These are phyloP conservation scores for Neodiprion lecontei DNA, from an alignment of 1,140 invertebrate genomes.

Conservation along the genomic window DNA sequence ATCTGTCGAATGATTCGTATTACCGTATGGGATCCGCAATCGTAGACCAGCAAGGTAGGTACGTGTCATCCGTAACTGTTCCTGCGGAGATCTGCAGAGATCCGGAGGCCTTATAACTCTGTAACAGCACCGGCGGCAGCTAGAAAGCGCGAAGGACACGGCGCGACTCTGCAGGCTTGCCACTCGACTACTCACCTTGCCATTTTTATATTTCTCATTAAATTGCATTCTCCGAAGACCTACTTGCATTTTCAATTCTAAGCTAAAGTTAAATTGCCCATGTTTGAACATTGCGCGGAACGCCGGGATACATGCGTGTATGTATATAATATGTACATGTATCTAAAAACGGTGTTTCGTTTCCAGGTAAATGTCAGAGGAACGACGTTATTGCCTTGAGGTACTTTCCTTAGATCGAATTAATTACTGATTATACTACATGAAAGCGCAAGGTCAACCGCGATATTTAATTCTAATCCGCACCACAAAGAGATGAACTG, in stretches of 20 bases:
- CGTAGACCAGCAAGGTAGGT: neutral
- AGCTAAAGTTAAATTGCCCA: conserved; percentile 5
- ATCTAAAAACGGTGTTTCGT: neutral
- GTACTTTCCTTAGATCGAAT: neutral
- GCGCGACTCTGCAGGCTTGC: neutral
- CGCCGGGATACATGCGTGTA: neutral
- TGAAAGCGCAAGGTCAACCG: neutral
- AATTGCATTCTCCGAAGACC: conserved; percentile 7
- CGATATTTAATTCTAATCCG: neutral
- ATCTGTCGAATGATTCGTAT: no score
- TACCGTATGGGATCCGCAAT: no score
- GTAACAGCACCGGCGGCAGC: no score
- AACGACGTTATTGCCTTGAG: neutral
- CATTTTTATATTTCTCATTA: conserved; percentile 8
- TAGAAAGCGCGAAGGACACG: neutral
- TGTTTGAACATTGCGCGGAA: neutral
- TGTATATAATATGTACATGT: neutral
- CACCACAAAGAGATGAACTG: neutral
- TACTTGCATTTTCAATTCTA: conserved; percentile 7
- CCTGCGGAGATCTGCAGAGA: neutral
- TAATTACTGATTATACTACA: neutral
- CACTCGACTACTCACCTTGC: neutral
- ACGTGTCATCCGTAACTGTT: neutral
- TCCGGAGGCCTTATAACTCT: neutral
- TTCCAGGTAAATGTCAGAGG: neutral